phyloP scores from a whole-genome alignment of 2,113 vertebrate species.

The Epinephelus fuscoguttatus region DNA sequence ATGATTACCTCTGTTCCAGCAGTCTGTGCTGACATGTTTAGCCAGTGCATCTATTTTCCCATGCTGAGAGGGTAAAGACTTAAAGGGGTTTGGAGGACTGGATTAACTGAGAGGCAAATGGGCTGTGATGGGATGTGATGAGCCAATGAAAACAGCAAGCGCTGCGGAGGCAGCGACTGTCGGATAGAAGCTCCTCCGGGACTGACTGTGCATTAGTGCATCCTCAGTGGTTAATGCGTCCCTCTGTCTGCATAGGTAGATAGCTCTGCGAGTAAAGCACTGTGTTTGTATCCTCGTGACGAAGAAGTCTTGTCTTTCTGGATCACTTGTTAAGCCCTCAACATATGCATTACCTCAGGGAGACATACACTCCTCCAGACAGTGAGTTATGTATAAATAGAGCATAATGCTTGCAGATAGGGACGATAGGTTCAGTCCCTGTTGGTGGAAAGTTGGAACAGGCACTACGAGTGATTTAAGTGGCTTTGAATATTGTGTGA shows the following conservation, averaged over 20 bases:
- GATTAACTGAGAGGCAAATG: conserved; percentile 76
- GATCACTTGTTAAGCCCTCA: conserved; percentile 56
- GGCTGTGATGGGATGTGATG: conserved; percentile 75
- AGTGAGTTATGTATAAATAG: conserved; percentile 34
- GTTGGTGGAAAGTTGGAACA: conserved; percentile 15
- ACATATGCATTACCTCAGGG: conserved; percentile 47
- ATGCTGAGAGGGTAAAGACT: conserved; percentile 67
- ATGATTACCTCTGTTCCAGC: conserved; percentile 63
- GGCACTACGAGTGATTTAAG: conserved; percentile 28
- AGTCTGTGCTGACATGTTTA: conserved; percentile 64
- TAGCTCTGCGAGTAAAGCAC: conserved; percentile 6
- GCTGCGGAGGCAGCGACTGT: conserved; percentile 60
- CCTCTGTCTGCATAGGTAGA: conserved; percentile 34
- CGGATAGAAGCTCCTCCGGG: conserved; percentile 47
- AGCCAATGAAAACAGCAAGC: conserved; percentile 57
- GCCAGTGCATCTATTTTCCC: conserved; percentile 61
- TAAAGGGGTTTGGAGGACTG: conserved; percentile 53
- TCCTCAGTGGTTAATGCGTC: conserved; percentile 44
- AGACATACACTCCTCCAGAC: conserved; percentile 13
- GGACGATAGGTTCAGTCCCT: conserved; percentile 18
- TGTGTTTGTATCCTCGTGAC: conserved; percentile 2
- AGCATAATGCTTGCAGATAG: conserved; percentile 21
- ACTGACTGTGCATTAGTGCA: conserved; percentile 58
- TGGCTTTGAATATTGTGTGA: conserved; percentile 23
- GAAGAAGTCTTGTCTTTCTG: conserved; percentile 44